Conservation (phyloP, 2,888 invertebrate genomes). For the Podabrus alpinus region DNA sequence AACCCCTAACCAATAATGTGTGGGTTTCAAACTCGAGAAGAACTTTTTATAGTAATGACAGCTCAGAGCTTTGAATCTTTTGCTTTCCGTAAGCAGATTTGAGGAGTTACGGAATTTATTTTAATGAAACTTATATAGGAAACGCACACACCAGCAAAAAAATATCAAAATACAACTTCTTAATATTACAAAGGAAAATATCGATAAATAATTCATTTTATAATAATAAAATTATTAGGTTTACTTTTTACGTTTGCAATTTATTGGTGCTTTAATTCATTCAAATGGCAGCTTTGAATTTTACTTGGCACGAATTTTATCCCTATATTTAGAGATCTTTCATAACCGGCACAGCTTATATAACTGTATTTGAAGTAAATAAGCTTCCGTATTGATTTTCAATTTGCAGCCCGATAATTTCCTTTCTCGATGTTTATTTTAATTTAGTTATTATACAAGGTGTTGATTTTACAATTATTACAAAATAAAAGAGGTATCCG, state of each 20-base stretch:
- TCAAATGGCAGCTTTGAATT: slow-evolving; percentile 12
- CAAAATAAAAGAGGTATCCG: background rate
- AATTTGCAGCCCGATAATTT: slow-evolving; percentile 11
- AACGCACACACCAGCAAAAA: background rate
- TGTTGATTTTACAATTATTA: slow-evolving; percentile 6
- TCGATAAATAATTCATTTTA: background rate
- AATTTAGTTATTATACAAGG: slow-evolving; percentile 3
- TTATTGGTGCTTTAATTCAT: background rate
- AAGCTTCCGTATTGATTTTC: slow-evolving; percentile 16
- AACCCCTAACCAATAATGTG: slow-evolving; percentile 24
- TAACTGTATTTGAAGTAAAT: slow-evolving; percentile 18
- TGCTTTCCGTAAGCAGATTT: slow-evolving; percentile 15
- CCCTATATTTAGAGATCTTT: slow-evolving; percentile 13
- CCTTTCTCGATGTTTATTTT: slow-evolving; percentile 13
- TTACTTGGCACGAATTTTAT: slow-evolving; percentile 14
- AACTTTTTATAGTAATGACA: slow-evolving; percentile 23
- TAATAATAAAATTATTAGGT: background rate
- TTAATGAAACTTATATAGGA: background rate
- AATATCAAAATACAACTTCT: background rate
- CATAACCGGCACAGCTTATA: slow-evolving; percentile 11
- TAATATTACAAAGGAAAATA: background rate
- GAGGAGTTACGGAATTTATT: background rate
- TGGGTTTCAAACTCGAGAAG: slow-evolving; percentile 17
- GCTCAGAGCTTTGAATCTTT: slow-evolving; percentile 15
- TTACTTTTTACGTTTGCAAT: background rate